These are phyloP conservation scores for Frieseomelitta varia DNA, from an alignment of 1,140 invertebrate species.

Conservation along the genomic window DNA sequence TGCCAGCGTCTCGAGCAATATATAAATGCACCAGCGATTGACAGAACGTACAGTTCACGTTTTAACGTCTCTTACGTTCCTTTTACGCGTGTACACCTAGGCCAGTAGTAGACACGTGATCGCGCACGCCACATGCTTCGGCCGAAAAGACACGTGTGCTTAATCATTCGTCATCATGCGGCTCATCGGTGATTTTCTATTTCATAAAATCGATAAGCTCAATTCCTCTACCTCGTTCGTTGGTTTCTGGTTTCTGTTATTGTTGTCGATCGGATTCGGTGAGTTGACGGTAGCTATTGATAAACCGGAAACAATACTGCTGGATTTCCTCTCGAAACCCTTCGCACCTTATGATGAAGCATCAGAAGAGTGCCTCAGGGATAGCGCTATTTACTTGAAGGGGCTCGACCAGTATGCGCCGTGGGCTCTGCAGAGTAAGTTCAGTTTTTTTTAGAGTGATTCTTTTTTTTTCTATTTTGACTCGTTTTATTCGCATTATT, in stretches of 20 bases:
- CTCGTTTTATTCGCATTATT: no score
- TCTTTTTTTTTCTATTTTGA: not conserved
- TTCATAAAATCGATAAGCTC: not conserved
- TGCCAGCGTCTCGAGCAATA: conserved; percentile 57
- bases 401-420: conserved; percentile 64
- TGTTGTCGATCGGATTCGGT: not conserved
- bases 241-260: not conserved
- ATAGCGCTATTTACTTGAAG: conserved; percentile 63
- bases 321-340: conserved; percentile 59
- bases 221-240: not conserved
- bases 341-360: conserved; percentile 61
- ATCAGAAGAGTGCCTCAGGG: conserved; percentile 59
- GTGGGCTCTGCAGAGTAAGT: conserved; percentile 75
- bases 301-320: conserved; percentile 62
- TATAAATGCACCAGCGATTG: conserved; percentile 72
- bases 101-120: conserved; percentile 18
- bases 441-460: not conserved
- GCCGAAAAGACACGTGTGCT: not conserved
- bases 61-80: conserved; percentile 52
- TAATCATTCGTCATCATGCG: not conserved
- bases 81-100: conserved; percentile 26
- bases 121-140: conserved; percentile 34
- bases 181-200: not conserved
- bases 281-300: not conserved
- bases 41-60: conserved; percentile 62